Evolutionary conservation across 2,888 invertebrate genomes (phyloP), one percentile per base, ranked within the genome.

Genomic region (Glomeris marginata): DNA sequence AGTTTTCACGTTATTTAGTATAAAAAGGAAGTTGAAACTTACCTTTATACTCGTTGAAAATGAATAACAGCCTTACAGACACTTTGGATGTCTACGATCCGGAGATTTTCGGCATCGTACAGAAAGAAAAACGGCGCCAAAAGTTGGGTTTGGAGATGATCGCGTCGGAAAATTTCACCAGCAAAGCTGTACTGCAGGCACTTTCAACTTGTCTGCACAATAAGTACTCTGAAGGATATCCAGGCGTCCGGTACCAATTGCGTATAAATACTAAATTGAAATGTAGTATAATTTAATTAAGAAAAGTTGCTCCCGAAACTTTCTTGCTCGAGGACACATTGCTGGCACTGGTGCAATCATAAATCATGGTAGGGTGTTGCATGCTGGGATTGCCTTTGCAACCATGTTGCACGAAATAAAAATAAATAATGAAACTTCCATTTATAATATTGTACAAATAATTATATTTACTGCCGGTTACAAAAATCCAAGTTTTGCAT

Each of bases 121-220:
- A 77, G 57, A 77, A 82, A 57, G 97, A 97, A 66, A 92, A 91
- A 65, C 68, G 75, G 28, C 75, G 97, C 6, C 97, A 97, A 69
- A 66, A 70, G 51, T 72, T 74, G 57, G 88, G 95, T 1, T 71
- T 97, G 52, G 97, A 97, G 70, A 79, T 97, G 79, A 97, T 97
- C 64, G 95, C 97, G 13, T 94, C 92, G 34, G 97, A 94, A 60
- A 64, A 64, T 51, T 65, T 64, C 49, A 62, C 64, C 1, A 61
- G 62, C 6, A 52, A 54, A 8, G 62, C 63, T 18, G 62, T 64
- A 1, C 57, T 62, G 41, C 61, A 65, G 55, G 67, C 71, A 20
- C 62, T 74, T 1, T 69, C 72, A 20, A 69, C 71, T 3, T 72
- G 73, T 56, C 63, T 76, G 51, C 69, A 66, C 52, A 76, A 76